Conservation (phyloP, 2,113 vertebrate genomes). For the Tragelaphus buxtoni region DNA sequence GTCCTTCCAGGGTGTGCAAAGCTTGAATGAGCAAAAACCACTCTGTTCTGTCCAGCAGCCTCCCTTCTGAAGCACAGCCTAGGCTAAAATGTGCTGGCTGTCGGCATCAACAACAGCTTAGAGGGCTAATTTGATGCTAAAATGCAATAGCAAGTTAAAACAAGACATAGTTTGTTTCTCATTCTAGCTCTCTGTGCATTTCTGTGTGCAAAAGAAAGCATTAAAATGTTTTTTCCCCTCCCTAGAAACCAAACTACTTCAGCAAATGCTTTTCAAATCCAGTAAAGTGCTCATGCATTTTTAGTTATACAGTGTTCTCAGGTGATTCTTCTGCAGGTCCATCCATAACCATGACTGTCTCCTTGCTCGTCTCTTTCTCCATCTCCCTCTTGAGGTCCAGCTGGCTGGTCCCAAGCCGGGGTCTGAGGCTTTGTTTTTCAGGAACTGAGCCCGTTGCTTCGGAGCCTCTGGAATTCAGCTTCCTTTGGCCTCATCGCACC, state of each 20-base stretch:
- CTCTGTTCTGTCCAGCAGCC: fast-evolving
- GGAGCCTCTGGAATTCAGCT: fast-evolving
- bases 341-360: fast-evolving
- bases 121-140: not conserved
- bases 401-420: fast-evolving
- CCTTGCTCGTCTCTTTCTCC: not conserved
- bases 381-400: fast-evolving
- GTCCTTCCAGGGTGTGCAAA: not conserved
- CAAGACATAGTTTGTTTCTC: not conserved
- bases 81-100: not conserved
- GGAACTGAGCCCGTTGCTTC: not conserved
- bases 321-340: not conserved
- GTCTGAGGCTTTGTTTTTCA: fast-evolving
- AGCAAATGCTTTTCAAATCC: constrained; percentile 20
- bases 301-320: not conserved
- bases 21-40: not conserved
- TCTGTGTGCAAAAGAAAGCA: not conserved
- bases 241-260: not conserved
- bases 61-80: not conserved
- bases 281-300: not conserved
- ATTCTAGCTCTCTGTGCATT: not conserved
- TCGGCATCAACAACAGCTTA: not conserved
- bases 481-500: fast-evolving
- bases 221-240: not conserved
- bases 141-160: not conserved